A percentile compares a stretch with the other conserved stretches of the same genome.
These are phyloP conservation scores for Lynx canadensis DNA, from an alignment of 2,113 vertebrate species.

Conservation along the genomic window DNA sequence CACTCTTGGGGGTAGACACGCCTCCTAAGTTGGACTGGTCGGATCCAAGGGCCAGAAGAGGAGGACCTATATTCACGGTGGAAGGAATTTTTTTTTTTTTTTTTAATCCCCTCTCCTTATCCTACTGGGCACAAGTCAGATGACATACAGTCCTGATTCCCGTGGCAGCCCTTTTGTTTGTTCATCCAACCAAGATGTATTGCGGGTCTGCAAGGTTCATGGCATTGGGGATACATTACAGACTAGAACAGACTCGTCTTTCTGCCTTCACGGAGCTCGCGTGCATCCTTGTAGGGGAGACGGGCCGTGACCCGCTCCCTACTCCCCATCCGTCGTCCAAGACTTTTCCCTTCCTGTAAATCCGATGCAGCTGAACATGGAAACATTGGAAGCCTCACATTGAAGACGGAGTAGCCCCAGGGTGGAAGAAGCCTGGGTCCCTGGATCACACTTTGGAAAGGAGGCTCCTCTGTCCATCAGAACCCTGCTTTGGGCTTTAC, in stretches of 20 bases:
- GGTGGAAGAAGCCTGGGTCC: neutral
- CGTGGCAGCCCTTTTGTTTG: neutral
- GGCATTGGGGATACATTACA: neutral
- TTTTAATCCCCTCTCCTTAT: neutral
- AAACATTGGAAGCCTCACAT: accelerated
- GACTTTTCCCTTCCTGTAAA: neutral
- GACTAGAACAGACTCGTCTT: neutral
- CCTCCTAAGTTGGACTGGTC: neutral
- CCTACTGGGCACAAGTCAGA: neutral
- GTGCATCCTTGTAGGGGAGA: neutral
- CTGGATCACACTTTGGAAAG: neutral
- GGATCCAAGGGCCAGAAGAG: neutral
- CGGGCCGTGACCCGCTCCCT: too few species aligned
- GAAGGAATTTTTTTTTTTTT: neutral
- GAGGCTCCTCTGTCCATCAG: neutral
- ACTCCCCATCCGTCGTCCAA: accelerated
- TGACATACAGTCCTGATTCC: neutral
- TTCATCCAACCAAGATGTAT: neutral
- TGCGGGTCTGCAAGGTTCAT: neutral
- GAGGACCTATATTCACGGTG: neutral
- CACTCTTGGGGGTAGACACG: neutral
- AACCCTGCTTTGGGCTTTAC: neutral
- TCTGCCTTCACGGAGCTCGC: neutral
- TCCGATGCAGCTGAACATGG: neutral
- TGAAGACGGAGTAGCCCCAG: neutral